Base-by-base conservation (phyloP, 2,888 invertebrate species). In the Oxytorus armatus region DNA sequence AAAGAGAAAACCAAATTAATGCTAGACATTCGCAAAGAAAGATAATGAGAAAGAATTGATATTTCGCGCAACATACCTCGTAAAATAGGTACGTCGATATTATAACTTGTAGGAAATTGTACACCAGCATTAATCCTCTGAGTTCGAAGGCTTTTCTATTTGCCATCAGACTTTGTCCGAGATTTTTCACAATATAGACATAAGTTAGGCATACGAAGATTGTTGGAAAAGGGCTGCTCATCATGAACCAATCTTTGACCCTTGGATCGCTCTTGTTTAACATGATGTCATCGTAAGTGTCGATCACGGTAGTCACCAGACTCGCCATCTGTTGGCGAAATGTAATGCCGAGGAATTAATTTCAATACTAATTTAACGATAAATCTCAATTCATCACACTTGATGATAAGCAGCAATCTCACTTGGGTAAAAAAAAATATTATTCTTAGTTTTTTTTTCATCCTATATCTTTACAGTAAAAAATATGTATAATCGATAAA, bases 81-180 rank as follows among this genome's bases (percentile, higher is more conserved):
- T 94, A 89, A 90, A 96, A 96, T 61, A 96, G 93, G 94, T 95
- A 96, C 11, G 94, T 90, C 79, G 96, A 96, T 88, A 97, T 94
- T 78, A 95, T 83, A 7, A 97, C 96, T 95, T 98, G 98, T 82
- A 96, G 93, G 68, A 96, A 93, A 92, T 98, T 98, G 92, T 98
- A 98, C 87, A 94, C 94, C 82, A 98, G 94, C 86, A 98, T 93
- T 29, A 96, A 92, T 85, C 93, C 94, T 83, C 96, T 94, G 61
- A 98, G 93, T 86, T 96, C 94, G 86, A 96, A 96, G 0, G 98
- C 96, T 92, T 96, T 96, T 89, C 97, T 94, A 92, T 97, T 95
- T 89, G 96, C 95, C 98, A 98, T 98, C 29, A 96, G 89, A 88
- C 94, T 95, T 39, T 97, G 97, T 1, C 98, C 97, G 79, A 95